Evolutionary conservation across 2,113 vertebrate species (phyloP), one percentile per base, ranked within the genome.

Genomic region (Carettochelys insculpta): DNA sequence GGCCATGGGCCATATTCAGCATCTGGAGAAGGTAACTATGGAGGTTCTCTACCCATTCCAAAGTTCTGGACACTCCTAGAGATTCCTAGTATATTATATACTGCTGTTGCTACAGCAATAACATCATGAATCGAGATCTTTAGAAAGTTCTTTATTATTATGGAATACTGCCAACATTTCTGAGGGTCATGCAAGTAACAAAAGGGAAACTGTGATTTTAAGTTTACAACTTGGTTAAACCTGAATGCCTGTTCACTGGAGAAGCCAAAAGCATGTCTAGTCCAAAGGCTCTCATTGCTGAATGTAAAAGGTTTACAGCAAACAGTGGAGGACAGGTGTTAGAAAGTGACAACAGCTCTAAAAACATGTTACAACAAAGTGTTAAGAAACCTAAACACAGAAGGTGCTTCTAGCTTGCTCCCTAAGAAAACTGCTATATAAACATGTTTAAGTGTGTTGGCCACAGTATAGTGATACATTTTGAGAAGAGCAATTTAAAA

Each of bases 121-220:
- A 27, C 77, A 93, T 41, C 31, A 10, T n/a, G 1, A 53, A 1
- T 14, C 19, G 38, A 47, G 27, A 2, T 45, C 3, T 50, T 90
- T 29, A 68, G 85, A 85, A 85, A 5, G 48, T 13, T 45, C 41
- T 65, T 12, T 78, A 48, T 2, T 52, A 47, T 29, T 3, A 1
- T 0, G 4, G 61, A 31, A 51, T 4, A 4, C 1, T 5, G 38
- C 7, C 0, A 0, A 89, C 56, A 81, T 31, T 29, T 86, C 43
- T 81, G 10, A 34, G n/a, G 68, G 24, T 25, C 8, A 9, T 1
- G 45, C 54, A 71, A 11, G 34, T 29, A 45, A 73, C 71, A 80
- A 13, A 48, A 82, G 3, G 4, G 24, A 58, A 92, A 82, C 14
- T 22, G 52, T 41, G 24, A 76, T 5, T 89, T 41, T 10, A 61